A percentile compares a stretch with the other conserved stretches of the same genome.
Evolutionary conservation across 2,113 vertebrate species (phyloP).

Genomic region (Phalacrocorax aristotelis): DNA sequence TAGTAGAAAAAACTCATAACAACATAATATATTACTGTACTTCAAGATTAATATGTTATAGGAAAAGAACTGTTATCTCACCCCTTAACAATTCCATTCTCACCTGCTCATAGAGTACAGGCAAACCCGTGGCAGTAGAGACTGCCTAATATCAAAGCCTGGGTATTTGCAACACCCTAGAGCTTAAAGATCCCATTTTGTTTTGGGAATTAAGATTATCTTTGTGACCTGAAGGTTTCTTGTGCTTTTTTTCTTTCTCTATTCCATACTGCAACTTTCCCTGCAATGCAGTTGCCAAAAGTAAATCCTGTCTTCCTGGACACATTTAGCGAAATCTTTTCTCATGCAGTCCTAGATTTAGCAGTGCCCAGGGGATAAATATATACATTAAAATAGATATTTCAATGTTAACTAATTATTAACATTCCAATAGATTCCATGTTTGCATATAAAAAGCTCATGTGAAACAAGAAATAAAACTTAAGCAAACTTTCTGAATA

Average conservation of each 20-base stretch:
- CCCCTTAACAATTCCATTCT: slow-evolving; percentile 45
- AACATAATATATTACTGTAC: not conserved
- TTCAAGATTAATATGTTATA: not conserved
- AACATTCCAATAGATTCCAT: not conserved
- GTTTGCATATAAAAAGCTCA: not conserved
- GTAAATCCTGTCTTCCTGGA: not conserved
- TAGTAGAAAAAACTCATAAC: not conserved
- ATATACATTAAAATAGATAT: not conserved
- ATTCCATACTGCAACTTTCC: not conserved
- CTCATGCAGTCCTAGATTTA: not conserved
- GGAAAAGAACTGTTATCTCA: slow-evolving; percentile 10
- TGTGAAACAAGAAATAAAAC: not conserved
- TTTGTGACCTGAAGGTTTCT: not conserved
- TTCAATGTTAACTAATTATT: not conserved
- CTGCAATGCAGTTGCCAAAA: not conserved
- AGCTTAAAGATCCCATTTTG: slow-evolving; percentile 1
- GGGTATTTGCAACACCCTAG: not conserved
- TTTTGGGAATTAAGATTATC: not conserved
- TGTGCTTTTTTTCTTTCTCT: not conserved
- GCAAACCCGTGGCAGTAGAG: not conserved
- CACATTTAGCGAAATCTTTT: not conserved
- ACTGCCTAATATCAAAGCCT: not conserved
- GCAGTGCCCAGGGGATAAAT: not conserved
- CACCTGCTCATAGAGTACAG: not conserved
- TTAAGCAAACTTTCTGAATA: not conserved